phyloP scores from a whole-genome alignment of 1,140 invertebrate species.

The Trichonephila inaurata region DNA sequence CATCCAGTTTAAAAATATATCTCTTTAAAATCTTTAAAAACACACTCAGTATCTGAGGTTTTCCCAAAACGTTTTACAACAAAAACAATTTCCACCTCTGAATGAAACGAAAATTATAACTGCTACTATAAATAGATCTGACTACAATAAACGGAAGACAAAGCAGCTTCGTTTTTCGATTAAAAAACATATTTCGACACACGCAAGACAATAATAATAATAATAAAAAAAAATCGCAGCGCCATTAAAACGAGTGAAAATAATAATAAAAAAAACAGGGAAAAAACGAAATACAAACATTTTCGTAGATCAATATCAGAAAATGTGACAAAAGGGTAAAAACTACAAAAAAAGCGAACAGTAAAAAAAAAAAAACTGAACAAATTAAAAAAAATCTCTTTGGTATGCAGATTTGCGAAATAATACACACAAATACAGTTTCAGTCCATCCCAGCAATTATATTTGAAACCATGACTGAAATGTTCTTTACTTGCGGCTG shows the following conservation, averaged over 20 bases:
- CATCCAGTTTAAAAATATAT: too few relatives aligned
- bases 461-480: not conserved
- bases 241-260: slow-evolving; percentile 26
- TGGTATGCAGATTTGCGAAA: slow-evolving; percentile 61
- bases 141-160: slow-evolving; percentile 65
- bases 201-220: slow-evolving; percentile 33
- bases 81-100: slow-evolving; percentile 5
- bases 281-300: not conserved
- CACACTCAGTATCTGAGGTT: not conserved
- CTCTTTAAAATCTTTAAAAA: not conserved
- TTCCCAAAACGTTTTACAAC: slow-evolving; percentile 65
- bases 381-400: slow-evolving; percentile 72
- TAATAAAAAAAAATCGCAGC: not conserved
- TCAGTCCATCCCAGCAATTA: not conserved
- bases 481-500: slow-evolving; percentile 14
- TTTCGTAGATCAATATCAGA: slow-evolving; percentile 28
- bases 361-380: slow-evolving; percentile 60
- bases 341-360: slow-evolving; percentile 65
- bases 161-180: slow-evolving; percentile 69
- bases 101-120: slow-evolving; percentile 40
- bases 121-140: slow-evolving; percentile 74
- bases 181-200: slow-evolving; percentile 45
- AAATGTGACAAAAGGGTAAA: slow-evolving; percentile 53
- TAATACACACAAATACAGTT: not conserved
- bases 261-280: slow-evolving; percentile 46